phyloP scores from a whole-genome alignment of 2,888 invertebrate genomes.

The Volucella bombylans region DNA sequence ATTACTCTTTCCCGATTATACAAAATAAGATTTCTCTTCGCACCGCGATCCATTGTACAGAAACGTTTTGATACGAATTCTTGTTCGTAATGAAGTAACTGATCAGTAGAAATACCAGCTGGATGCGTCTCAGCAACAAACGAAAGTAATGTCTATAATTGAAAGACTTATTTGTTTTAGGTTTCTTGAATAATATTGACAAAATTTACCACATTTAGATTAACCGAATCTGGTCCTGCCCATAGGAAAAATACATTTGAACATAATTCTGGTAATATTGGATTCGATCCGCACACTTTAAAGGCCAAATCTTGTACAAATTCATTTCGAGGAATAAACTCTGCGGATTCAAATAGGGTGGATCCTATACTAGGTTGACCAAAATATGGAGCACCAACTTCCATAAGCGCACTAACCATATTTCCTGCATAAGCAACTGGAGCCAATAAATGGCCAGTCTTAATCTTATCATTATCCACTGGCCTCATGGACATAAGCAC shows the following conservation, averaged over 20 bases:
- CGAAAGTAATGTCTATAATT: conserved; percentile 76
- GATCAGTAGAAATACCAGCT: conserved; percentile 79
- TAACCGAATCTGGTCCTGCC: conserved; percentile 76
- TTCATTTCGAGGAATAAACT: conserved; percentile 83
- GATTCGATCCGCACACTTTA: conserved; percentile 76
- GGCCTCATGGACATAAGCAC: conserved; percentile 82
- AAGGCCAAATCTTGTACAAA: conserved; percentile 77
- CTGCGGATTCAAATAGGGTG: conserved; percentile 80
- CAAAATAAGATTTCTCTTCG: conserved; percentile 74
- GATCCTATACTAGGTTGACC: conserved; percentile 75
- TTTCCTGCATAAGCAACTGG: conserved; percentile 87
- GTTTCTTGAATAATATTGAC: not conserved
- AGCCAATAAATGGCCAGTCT: conserved; percentile 84
- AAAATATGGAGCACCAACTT: conserved; percentile 79
- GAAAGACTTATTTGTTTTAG: not conserved
- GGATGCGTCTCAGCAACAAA: conserved; percentile 79
- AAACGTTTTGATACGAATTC: conserved; percentile 76
- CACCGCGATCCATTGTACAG: conserved; percentile 77
- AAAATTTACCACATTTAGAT: conserved; percentile 76
- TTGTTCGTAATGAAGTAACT: conserved; percentile 78
- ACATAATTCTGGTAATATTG: conserved; percentile 76
- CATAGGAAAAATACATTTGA: conserved; percentile 76
- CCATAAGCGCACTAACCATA: conserved; percentile 82
- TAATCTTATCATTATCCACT: conserved; percentile 83
- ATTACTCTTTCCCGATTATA: conserved; percentile 77